Evolutionary conservation across 92 coral and sea anemone genomes (phyloP), one percentile per base, ranked within the genome.

Genomic region (Epizoanthus fatuus): DNA sequence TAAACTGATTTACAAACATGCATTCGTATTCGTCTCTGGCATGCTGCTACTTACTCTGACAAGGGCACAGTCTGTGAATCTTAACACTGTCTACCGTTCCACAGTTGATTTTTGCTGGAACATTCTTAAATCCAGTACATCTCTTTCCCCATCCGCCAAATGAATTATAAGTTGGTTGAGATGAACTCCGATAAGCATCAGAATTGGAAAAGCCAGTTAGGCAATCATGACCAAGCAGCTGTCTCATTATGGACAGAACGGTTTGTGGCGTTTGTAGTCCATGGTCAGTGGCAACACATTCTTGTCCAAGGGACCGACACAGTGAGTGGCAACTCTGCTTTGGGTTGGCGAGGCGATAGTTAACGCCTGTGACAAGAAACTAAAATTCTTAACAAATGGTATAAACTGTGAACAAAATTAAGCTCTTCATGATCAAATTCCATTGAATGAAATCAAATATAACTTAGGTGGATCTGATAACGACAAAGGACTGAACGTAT

Each of bases 51-150:
- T 58, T 44, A 75, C 81, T 57, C 60, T 75, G 53, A 35, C 81
- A 75, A 40, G 81, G 81, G 14, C 81, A 75, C 39, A 75, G 81
- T 19, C 66, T 75, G 69, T 75, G 81, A 10, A 13, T 0, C 12
- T 16, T 13, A 6, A 6, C 0, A 16, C 3, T 2, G 19, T 53
- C 4, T 16, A 4, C 52, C 17, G 0, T 3, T 37, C 5, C 25
- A 58, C 81, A 75, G 2, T 57, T 14, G 19, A 75, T 16, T 37
- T 7, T 7, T 9, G 45, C 49, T 4, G 81, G 68, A 56, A 58
- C 15, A 39, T 75, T 75, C 81, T 40, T 75, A 44, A 29, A 58
- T 7, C 81, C 81, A 2, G n/a, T 4, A 19, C 81, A 75, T 57
- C 35, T 57, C 19, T 37, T 55, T 5, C 15, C 49, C 19, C 37